phyloP scores from a whole-genome alignment of 2,797 vertebrate genomes.

The Malacoctenus gilli region DNA sequence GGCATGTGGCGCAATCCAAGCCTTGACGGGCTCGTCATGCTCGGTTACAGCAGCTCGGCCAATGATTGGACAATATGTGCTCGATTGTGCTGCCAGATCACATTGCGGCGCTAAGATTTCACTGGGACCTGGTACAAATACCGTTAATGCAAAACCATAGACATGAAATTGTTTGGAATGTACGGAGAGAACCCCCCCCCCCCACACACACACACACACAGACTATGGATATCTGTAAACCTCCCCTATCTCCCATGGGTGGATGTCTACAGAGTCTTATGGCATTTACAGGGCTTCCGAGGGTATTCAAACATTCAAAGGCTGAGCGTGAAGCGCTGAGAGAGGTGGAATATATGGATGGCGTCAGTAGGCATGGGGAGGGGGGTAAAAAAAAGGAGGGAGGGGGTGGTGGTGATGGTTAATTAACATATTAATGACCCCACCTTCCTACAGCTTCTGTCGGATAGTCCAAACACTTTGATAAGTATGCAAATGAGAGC shows the following conservation, averaged over 20 bases:
- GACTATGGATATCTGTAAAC: conserved; percentile 20
- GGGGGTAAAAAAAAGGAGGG: conserved; percentile 15
- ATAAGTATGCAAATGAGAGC: conserved; percentile 86
- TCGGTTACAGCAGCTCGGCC: not conserved
- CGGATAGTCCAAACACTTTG: conserved; percentile 85
- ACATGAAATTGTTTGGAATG: conserved; percentile 30
- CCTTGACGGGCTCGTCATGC: not conserved
- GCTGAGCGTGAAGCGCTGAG: conserved; percentile 44
- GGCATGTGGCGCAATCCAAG: not conserved
- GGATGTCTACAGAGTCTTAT: conserved; percentile 56
- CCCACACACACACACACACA: conserved; percentile 9
- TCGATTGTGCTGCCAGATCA: conserved; percentile 22
- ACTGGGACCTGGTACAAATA: conserved; percentile 12
- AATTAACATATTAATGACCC: conserved; percentile 89
- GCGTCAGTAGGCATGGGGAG: conserved; percentile 48
- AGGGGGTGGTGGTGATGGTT: conserved; percentile 57
- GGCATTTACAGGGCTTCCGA: conserved; percentile 57
- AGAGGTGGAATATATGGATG: conserved; percentile 64
- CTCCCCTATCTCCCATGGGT: conserved; percentile 23
- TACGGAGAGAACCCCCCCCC: no score
- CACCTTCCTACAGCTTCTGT: conserved; percentile 85
- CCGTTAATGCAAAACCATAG: conserved; percentile 37
- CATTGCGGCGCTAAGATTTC: conserved; percentile 9
- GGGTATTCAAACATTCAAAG: conserved; percentile 67
- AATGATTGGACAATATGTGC: conserved; percentile 1